phyloP scores from a whole-genome alignment of 2,797 vertebrate genomes.

The Numenius phaeopus region DNA sequence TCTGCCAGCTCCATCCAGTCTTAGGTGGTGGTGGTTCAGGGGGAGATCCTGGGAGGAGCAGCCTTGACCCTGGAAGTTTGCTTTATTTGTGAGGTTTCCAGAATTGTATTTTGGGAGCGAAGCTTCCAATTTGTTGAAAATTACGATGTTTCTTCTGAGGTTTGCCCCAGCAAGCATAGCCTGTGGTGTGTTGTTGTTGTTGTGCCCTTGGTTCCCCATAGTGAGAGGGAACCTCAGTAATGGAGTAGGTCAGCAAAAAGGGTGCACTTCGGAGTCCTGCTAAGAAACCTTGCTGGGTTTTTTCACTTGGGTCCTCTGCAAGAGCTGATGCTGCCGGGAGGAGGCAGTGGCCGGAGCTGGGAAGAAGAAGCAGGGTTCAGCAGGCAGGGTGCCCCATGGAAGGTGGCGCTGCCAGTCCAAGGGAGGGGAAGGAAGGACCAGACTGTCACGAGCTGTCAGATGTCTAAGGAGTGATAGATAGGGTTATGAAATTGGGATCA shows the following conservation, averaged over 20 bases:
- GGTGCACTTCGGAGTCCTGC: neutral
- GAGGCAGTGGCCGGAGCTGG: neutral
- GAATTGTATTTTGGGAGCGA: neutral
- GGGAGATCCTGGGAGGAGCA: neutral
- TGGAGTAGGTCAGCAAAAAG: neutral
- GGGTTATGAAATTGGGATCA: neutral
- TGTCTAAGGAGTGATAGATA: neutral
- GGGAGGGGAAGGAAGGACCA: neutral
- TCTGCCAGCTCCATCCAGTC: neutral
- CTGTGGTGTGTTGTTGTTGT: neutral
- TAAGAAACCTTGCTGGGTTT: neutral
- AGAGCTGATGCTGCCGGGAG: neutral
- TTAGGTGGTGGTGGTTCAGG: neutral
- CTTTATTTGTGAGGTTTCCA: neutral
- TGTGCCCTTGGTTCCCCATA: neutral
- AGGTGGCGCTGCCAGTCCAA: fast-evolving
- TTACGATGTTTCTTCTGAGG: neutral
- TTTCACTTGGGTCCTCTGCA: neutral
- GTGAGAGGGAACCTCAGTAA: neutral
- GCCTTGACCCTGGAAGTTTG: neutral
- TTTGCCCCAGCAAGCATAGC: neutral
- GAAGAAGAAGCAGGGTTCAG: neutral
- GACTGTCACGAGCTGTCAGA: neutral
- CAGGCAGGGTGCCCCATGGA: neutral
- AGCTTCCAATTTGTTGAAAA: neutral